These are phyloP conservation scores for Picathartes gymnocephalus DNA, from an alignment of 2,113 vertebrate species.

Conservation along the genomic window DNA sequence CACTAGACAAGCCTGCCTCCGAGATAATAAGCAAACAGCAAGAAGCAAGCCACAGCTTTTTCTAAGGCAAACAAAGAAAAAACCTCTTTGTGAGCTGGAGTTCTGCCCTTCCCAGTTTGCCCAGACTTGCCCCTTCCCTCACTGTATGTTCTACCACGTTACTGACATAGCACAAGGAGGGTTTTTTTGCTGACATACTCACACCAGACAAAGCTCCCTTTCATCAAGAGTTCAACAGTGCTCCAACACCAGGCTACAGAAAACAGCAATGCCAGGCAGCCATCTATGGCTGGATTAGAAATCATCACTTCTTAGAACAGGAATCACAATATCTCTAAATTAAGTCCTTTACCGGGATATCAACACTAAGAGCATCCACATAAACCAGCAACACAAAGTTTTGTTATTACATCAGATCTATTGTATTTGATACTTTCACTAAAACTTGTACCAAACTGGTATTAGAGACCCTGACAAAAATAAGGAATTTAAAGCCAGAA, in stretches of 20 bases:
- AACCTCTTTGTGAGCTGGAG: neutral
- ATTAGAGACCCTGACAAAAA: neutral
- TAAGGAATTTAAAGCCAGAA: neutral
- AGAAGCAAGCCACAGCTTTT: neutral
- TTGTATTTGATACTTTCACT: neutral
- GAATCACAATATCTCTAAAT: neutral
- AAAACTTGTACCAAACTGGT: neutral
- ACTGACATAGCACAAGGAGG: neutral
- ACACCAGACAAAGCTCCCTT: constrained; percentile 4
- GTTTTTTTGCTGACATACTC: neutral
- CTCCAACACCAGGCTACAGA: neutral
- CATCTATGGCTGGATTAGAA: neutral
- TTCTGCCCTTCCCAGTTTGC: neutral
- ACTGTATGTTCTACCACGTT: neutral
- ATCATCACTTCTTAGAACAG: neutral
- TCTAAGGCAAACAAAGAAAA: neutral
- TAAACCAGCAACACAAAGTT: neutral
- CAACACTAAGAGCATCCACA: neutral
- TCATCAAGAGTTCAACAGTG: neutral
- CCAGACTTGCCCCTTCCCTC: constrained; percentile 8
- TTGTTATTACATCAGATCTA: neutral
- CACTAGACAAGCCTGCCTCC: neutral
- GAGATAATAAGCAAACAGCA: neutral
- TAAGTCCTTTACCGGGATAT: neutral
- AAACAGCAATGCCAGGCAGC: neutral